Evolutionary conservation across 2,888 invertebrate species (phyloP).

Genomic region (Camponotus fellah): DNA sequence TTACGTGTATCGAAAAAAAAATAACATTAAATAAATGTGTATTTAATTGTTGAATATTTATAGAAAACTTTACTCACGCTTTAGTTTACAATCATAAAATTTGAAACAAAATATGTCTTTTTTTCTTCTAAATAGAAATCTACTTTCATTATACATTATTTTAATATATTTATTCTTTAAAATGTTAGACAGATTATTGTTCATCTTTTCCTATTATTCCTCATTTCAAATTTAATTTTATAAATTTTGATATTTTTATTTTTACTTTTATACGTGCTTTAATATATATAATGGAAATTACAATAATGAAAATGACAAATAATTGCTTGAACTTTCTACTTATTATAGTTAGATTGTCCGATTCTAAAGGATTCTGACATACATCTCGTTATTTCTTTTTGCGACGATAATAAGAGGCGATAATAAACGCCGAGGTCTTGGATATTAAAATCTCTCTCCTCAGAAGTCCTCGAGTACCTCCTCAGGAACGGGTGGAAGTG

Average conservation of each 20-base stretch:
- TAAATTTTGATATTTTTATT: neutral
- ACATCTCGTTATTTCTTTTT: slow-evolving; percentile 45
- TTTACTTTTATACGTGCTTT: neutral
- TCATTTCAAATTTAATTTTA: neutral
- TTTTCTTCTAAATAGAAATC: neutral
- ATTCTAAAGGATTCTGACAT: slow-evolving; percentile 19
- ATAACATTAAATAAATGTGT: neutral
- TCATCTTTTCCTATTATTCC: neutral
- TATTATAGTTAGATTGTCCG: slow-evolving; percentile 16
- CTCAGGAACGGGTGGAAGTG: slow-evolving; percentile 68
- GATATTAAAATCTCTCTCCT: slow-evolving; percentile 74
- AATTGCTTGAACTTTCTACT: neutral
- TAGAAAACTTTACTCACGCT: slow-evolving; percentile 2
- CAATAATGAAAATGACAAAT: neutral
- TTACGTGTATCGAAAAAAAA: neutral
- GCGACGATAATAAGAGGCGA: slow-evolving; percentile 72
- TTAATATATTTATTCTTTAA: neutral
- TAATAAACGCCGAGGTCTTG: slow-evolving; percentile 70
- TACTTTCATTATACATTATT: neutral
- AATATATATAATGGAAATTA: neutral
- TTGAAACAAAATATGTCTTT: neutral
- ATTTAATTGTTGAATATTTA: neutral
- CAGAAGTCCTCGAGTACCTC: slow-evolving; percentile 66
- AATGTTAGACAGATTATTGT: neutral
- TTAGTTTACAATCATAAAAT: neutral